Conservation (phyloP, 2,888 invertebrate genomes). For the Lithophane ornitopus region DNA sequence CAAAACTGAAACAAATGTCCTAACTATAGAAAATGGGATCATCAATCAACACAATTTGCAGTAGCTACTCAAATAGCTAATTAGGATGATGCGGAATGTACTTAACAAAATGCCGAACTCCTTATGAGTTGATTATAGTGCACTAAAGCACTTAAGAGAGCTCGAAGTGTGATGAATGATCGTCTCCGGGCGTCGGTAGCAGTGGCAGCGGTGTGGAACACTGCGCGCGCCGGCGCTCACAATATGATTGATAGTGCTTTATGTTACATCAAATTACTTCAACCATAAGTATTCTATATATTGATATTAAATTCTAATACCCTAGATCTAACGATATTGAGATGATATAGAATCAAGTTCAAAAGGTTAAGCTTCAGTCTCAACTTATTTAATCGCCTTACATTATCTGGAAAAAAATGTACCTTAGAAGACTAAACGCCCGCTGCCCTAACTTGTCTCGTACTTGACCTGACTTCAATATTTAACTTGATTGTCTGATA, state of each 20-base stretch:
- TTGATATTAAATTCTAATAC: slow-evolving; percentile 51
- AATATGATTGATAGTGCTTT: slow-evolving; percentile 86
- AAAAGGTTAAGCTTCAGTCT: slow-evolving; percentile 24
- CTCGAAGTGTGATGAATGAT: slow-evolving; percentile 89
- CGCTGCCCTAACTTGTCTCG: slow-evolving; percentile 32
- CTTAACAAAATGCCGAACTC: slow-evolving; percentile 64
- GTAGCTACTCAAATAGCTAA: slow-evolving; percentile 31
- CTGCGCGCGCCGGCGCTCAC: slow-evolving; percentile 72
- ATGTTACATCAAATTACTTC: slow-evolving; percentile 79
- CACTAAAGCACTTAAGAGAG: slow-evolving; percentile 86
- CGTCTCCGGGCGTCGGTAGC: slow-evolving; percentile 66
- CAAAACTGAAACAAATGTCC: slow-evolving; percentile 5
- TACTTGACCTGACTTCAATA: slow-evolving; percentile 56
- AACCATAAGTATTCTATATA: slow-evolving; percentile 65
- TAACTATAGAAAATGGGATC: slow-evolving; percentile 6
- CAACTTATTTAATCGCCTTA: slow-evolving; percentile 42
- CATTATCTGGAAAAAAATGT: slow-evolving; percentile 29
- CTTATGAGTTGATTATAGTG: slow-evolving; percentile 72
- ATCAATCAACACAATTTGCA: slow-evolving; percentile 32
- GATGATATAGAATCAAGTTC: slow-evolving; percentile 27
- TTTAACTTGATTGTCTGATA: slow-evolving; percentile 63
- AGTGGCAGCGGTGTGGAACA: slow-evolving; percentile 79
- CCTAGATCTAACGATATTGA: slow-evolving; percentile 40
- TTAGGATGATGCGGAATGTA: slow-evolving; percentile 58
- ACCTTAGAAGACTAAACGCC: slow-evolving; percentile 28